phyloP scores from a whole-genome alignment of 2,113 vertebrate species.

The Phoenicopterus ruber region DNA sequence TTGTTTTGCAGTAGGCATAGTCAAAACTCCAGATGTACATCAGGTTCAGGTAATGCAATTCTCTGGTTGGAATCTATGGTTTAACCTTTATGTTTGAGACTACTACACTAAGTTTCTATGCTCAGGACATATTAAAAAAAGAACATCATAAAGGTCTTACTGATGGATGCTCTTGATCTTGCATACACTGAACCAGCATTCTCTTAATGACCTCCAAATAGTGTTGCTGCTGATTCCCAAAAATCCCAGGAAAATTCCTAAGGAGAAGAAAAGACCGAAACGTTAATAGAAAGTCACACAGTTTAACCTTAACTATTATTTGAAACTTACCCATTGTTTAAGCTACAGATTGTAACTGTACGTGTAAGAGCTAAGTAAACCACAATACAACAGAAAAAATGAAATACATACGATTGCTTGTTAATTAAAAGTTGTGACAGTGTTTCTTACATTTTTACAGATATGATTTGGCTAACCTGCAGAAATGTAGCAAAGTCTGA shows the following conservation, averaged over 20 bases:
- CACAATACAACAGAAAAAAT: background rate
- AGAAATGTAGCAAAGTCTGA: background rate
- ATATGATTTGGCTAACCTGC: background rate
- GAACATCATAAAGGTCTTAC: slow-evolving; percentile 65
- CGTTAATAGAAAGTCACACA: background rate
- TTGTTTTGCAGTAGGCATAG: background rate
- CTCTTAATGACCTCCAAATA: slow-evolving; percentile 98
- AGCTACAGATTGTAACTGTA: background rate
- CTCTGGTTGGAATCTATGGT: background rate
- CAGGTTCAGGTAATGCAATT: background rate
- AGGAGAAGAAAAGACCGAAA: slow-evolving; percentile 14
- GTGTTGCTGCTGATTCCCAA: slow-evolving; percentile 98
- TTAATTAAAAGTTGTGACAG: background rate
- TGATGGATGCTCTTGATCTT: slow-evolving; percentile 92
- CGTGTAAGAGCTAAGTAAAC: background rate
- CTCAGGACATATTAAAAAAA: background rate
- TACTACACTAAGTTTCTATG: background rate
- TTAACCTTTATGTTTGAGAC: background rate
- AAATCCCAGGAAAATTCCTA: slow-evolving; percentile 99
- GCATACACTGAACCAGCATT: slow-evolving; percentile 98
- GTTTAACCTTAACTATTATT: background rate
- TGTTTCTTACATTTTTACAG: background rate
- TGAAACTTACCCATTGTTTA: background rate
- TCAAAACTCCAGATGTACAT: background rate
- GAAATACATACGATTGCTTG: background rate